These are phyloP conservation scores for Procambarus clarkii DNA, from an alignment of 1,140 invertebrate genomes.

Conservation along the genomic window DNA sequence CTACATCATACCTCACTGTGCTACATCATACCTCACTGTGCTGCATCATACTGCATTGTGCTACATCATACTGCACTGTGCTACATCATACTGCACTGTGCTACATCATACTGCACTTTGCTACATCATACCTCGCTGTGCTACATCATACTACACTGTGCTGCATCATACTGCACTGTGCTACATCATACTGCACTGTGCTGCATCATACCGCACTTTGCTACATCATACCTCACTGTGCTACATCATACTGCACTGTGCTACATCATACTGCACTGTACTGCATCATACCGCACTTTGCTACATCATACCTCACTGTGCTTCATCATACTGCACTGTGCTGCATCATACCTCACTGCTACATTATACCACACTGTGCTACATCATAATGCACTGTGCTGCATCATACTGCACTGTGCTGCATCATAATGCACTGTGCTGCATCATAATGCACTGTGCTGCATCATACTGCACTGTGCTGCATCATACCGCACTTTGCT, in stretches of 20 bases:
- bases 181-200: not conserved
- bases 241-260: too few relatives aligned
- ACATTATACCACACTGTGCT: not conserved
- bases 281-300: not conserved
- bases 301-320: not conserved
- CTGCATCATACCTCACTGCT: not conserved
- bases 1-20: not conserved
- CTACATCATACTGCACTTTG: not conserved
- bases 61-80: not conserved
- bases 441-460: not conserved
- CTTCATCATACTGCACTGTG: not conserved
- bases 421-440: not conserved
- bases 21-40: not conserved
- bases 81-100: not conserved
- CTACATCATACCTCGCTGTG: not conserved
- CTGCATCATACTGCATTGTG: not conserved
- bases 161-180: not conserved
- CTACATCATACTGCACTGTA: not conserved
- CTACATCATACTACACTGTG: not conserved
- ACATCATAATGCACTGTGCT: not conserved
- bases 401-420: not conserved
- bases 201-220: not conserved
- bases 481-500: not conserved
- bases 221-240: not conserved
- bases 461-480: not conserved